phyloP scores from a whole-genome alignment of 2,888 invertebrate species.

The Lepeophtheirus nordmannii region DNA sequence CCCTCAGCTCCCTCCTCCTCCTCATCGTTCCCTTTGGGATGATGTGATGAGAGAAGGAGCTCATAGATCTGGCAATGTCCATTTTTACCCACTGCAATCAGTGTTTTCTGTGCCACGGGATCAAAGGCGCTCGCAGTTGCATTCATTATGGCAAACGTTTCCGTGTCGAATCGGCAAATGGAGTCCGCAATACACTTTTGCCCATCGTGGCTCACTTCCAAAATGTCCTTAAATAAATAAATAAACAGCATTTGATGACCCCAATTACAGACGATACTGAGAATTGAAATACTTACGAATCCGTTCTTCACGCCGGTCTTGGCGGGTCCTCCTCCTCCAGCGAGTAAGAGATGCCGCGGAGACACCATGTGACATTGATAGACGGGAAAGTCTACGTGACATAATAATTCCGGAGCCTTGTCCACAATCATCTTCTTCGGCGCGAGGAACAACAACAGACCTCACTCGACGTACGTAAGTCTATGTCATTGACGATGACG shows the following conservation, averaged over 20 bases:
- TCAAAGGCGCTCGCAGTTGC: slow-evolving; percentile 50
- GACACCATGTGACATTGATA: slow-evolving; percentile 79
- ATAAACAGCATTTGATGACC: not conserved
- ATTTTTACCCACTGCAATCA: slow-evolving; percentile 77
- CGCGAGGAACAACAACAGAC: too few species aligned
- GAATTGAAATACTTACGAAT: slow-evolving; percentile 53
- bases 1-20: not conserved
- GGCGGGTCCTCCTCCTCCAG: slow-evolving; percentile 90
- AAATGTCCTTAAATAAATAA: slow-evolving; percentile 57
- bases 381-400: slow-evolving; percentile 74
- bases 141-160: slow-evolving; percentile 79
- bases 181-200: slow-evolving; percentile 67
- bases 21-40: not conserved
- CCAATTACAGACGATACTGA: not conserved
- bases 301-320: slow-evolving; percentile 95
- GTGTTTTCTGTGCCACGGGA: slow-evolving; percentile 51
- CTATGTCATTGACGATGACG: too few species aligned
- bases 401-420: slow-evolving; percentile 7
- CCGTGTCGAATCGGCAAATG: slow-evolving; percentile 73
- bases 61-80: slow-evolving; percentile 68
- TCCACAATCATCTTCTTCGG: not conserved
- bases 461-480: too few species aligned
- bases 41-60: not conserved
- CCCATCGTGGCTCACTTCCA: slow-evolving; percentile 72
- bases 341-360: slow-evolving; percentile 81